phyloP scores from a whole-genome alignment of 2,113 vertebrate genomes.

The Chionomys nivalis region DNA sequence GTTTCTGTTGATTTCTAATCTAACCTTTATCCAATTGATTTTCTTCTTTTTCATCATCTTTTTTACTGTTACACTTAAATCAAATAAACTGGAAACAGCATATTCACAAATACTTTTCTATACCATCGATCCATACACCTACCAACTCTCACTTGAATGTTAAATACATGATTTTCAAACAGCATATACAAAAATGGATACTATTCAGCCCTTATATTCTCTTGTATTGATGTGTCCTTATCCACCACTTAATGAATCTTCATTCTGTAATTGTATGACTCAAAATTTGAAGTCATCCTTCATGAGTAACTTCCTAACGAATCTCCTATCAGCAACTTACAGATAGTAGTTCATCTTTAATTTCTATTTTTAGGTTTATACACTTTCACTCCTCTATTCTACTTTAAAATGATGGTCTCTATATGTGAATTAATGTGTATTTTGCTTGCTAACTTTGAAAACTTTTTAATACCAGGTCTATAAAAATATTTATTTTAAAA shows the following conservation, averaged over 20 bases:
- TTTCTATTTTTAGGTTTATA: background rate
- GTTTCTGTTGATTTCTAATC: background rate
- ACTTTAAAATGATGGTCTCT: conserved; percentile 62
- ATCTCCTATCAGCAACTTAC: background rate
- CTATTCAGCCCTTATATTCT: background rate
- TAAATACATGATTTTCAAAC: background rate
- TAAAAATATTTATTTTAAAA: too few species aligned
- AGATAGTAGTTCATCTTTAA: background rate
- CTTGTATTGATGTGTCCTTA: background rate
- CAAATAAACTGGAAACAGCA: background rate
- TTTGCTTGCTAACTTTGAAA: conserved; percentile 34
- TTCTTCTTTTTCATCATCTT: background rate
- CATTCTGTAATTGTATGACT: background rate
- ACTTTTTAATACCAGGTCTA: background rate
- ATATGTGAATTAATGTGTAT: background rate
- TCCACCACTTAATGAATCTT: background rate
- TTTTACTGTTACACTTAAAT: background rate
- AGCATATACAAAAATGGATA: background rate
- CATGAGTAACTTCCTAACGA: background rate
- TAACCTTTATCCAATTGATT: background rate
- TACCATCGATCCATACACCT: background rate
- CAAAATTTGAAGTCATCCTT: background rate
- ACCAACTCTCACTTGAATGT: background rate
- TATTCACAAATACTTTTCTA: background rate
- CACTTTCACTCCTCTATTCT: background rate